phyloP scores from a whole-genome alignment of 2,888 invertebrate species.

The Hetaerina titia region DNA sequence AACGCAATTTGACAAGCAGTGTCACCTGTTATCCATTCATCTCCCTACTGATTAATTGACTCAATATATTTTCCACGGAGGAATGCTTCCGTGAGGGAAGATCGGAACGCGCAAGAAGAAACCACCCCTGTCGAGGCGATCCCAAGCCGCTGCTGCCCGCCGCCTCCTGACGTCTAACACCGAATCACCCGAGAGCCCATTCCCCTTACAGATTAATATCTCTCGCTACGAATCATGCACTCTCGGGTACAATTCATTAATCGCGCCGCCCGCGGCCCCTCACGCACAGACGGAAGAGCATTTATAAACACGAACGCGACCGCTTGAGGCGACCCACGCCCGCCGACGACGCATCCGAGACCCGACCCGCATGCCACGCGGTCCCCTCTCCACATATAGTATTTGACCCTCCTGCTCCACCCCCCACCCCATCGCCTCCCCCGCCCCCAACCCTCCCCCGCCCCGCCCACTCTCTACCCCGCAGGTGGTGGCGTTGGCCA shows the following conservation, averaged over 20 bases:
- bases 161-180: too few relatives aligned
- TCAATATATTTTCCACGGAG: slow-evolving; percentile 18
- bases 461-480: not conserved
- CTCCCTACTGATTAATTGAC: not conserved
- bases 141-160: not conserved
- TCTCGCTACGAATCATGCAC: not conserved
- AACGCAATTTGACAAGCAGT: not conserved
- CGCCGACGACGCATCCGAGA: not conserved
- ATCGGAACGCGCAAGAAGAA: not conserved
- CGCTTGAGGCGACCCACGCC: not conserved
- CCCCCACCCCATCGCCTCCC: not conserved
- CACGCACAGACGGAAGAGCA: not conserved
- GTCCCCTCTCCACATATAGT: not conserved
- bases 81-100: not conserved
- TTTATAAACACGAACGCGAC: not conserved
- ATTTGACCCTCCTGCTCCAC: not conserved
- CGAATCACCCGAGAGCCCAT: too few relatives aligned
- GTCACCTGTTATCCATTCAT: slow-evolving; percentile 19
- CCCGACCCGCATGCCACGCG: not conserved
- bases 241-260: slow-evolving; percentile 56
- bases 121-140: not conserved
- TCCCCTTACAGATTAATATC: slow-evolving; percentile 50
- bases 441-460: not conserved
- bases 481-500: not conserved
- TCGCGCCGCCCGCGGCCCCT: not conserved